These are phyloP conservation scores for Cossypha dichroa DNA, from an alignment of 2,797 vertebrate species.

Conservation along the genomic window DNA sequence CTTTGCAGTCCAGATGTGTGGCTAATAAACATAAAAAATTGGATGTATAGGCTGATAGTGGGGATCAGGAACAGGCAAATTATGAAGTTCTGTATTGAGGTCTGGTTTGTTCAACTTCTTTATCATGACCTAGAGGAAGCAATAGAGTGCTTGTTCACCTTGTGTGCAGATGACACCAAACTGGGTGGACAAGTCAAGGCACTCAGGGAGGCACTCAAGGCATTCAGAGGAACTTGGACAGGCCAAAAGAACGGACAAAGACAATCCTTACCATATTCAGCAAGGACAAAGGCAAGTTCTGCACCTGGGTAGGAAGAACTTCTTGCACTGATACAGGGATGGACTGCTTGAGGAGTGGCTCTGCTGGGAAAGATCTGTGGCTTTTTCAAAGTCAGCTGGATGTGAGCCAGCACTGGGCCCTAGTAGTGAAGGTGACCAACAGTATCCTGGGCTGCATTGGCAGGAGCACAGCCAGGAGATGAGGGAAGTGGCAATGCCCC, in stretches of 20 bases:
- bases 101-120: not conserved
- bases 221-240: not conserved
- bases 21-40: not conserved
- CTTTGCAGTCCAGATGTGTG: not conserved
- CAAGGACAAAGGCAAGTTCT: not conserved
- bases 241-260: not conserved
- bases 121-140: not conserved
- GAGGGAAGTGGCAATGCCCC: not conserved
- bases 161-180: not conserved
- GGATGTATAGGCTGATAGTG: not conserved
- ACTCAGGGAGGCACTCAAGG: not conserved
- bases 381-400: not conserved
- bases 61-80: not conserved
- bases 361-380: not conserved
- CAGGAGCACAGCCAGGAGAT: not conserved
- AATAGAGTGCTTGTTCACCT: not conserved
- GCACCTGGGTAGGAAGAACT: not conserved
- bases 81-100: not conserved
- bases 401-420: not conserved
- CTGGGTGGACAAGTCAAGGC: not conserved
- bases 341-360: not conserved
- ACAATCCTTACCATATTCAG: not conserved
- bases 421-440: not conserved
- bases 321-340: too few relatives aligned
- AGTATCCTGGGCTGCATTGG: not conserved